Percentiles rank a stretch among this genome's conserved stretches.
These are phyloP conservation scores for Lepidochitona cinerea DNA, from an alignment of 2,888 invertebrate species.

Conservation along the genomic window DNA sequence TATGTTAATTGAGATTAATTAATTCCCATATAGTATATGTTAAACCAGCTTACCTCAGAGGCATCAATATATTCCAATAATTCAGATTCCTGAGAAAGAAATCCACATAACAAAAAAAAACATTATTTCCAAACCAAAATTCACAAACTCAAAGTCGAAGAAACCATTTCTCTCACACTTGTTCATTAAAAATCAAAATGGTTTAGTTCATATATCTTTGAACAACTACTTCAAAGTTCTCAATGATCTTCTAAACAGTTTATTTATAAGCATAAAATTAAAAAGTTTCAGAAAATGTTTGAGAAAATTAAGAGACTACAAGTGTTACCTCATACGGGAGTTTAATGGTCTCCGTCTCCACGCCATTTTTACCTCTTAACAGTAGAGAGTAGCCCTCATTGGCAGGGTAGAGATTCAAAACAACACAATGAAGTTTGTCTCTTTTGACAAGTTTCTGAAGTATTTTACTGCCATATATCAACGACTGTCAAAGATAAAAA, in stretches of 20 bases:
- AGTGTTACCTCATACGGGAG: constrained; percentile 85
- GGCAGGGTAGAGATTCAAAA: constrained; percentile 91
- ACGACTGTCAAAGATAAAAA: constrained; percentile 39
- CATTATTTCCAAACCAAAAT: too few species aligned
- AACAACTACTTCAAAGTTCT: too few species aligned
- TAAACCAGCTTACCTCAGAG: constrained; percentile 78
- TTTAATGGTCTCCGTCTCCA: constrained; percentile 65
- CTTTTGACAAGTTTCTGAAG: constrained; percentile 87
- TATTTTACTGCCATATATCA: constrained; percentile 72
- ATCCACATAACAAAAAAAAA: not conserved
- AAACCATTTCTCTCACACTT: too few species aligned
- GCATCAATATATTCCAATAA: constrained; percentile 89
- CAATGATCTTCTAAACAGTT: too few species aligned
- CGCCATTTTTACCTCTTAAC: constrained; percentile 65
- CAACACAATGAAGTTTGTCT: constrained; percentile 89
- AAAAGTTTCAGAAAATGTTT: not conserved
- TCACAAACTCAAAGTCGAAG: too few species aligned
- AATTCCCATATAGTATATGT: too few species aligned
- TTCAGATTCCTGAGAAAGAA: constrained; percentile 77
- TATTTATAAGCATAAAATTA: not conserved
- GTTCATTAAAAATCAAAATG: too few species aligned
- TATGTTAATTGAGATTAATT: too few species aligned
- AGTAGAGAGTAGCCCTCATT: constrained; percentile 90
- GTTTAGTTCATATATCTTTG: too few species aligned
- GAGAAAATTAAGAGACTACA: not conserved